phyloP scores from a whole-genome alignment of 2,888 invertebrate species.

The Dilophus febrilis region DNA sequence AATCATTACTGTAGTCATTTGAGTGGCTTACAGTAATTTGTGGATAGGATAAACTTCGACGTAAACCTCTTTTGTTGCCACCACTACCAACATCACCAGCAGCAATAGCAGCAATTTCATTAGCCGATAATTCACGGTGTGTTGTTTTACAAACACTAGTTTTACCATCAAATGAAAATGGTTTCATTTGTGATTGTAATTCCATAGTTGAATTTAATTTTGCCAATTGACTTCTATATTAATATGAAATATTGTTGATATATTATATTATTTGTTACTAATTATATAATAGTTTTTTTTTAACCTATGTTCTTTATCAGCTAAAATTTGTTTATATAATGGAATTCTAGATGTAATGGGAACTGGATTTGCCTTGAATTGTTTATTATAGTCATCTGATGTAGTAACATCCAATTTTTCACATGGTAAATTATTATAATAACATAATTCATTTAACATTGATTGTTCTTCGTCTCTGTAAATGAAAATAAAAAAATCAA shows the following conservation, averaged over 20 bases:
- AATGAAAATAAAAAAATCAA: slow-evolving; percentile 10
- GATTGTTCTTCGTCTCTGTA: slow-evolving; percentile 48
- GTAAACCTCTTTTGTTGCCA: slow-evolving; percentile 7
- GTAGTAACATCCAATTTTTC: no score
- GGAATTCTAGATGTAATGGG: slow-evolving; percentile 55
- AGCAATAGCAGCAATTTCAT: no score
- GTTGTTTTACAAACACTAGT: neutral
- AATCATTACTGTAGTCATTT: no score
- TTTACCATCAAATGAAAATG: slow-evolving; percentile 43
- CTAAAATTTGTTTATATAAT: slow-evolving; percentile 51
- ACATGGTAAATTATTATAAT: slow-evolving; percentile 16
- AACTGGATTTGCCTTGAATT: slow-evolving; percentile 37
- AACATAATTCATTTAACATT: slow-evolving; percentile 35
- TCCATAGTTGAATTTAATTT: slow-evolving; percentile 43
- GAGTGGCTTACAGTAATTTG: slow-evolving; percentile 14
- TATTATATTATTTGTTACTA: no score
- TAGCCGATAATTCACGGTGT: no score
- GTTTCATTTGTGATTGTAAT: slow-evolving; percentile 44
- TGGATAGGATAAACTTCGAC: slow-evolving; percentile 25
- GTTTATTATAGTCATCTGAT: no score
- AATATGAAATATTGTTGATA: no score
- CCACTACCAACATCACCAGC: no score
- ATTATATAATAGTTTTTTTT: no score
- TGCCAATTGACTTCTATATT: slow-evolving; percentile 35
- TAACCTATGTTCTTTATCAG: slow-evolving; percentile 53